Evolutionary conservation across 2,113 vertebrate species (phyloP).

Genomic region (Scophthalmus maximus): DNA sequence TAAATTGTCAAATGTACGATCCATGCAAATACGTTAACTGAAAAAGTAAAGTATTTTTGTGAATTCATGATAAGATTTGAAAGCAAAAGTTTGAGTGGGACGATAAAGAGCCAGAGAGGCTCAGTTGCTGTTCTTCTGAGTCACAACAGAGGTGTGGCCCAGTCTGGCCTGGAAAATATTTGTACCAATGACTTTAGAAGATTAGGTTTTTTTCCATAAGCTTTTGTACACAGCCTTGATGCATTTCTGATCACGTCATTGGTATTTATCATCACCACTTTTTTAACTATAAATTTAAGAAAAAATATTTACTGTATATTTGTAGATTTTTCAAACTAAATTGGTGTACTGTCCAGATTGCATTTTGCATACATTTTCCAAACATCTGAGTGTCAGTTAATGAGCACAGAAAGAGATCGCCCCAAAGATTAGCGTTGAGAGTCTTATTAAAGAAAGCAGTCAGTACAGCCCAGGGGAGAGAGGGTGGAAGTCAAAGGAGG

Average conservation of each 20-base stretch:
- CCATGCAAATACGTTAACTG: too few relatives aligned
- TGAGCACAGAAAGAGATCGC: not conserved
- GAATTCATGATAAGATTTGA: too few relatives aligned
- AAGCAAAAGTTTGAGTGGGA: too few relatives aligned
- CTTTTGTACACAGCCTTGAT: not conserved
- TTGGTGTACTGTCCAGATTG: not conserved
- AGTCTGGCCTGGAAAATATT: not conserved
- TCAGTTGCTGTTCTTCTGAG: too few relatives aligned
- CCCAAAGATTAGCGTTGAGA: conserved; percentile 18
- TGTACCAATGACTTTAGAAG: not conserved
- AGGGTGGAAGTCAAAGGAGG: conserved; percentile 80
- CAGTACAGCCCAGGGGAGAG: conserved; percentile 50
- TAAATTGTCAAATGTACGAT: too few relatives aligned
- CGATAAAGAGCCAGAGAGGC: too few relatives aligned
- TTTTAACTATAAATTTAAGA: not conserved
- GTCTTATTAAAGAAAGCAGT: conserved; percentile 29
- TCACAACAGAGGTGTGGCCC: conserved; percentile 22
- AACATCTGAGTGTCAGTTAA: conserved; percentile 55
- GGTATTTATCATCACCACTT: not conserved
- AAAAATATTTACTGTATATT: not conserved
- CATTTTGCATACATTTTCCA: conserved; percentile 58
- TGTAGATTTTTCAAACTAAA: not conserved
- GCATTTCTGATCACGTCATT: not conserved
- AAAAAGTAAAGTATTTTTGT: too few relatives aligned
- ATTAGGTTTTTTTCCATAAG: not conserved